These are phyloP conservation scores for Capreolus pygargus DNA, from an alignment of 2,113 vertebrate species.

Conservation along the genomic window DNA sequence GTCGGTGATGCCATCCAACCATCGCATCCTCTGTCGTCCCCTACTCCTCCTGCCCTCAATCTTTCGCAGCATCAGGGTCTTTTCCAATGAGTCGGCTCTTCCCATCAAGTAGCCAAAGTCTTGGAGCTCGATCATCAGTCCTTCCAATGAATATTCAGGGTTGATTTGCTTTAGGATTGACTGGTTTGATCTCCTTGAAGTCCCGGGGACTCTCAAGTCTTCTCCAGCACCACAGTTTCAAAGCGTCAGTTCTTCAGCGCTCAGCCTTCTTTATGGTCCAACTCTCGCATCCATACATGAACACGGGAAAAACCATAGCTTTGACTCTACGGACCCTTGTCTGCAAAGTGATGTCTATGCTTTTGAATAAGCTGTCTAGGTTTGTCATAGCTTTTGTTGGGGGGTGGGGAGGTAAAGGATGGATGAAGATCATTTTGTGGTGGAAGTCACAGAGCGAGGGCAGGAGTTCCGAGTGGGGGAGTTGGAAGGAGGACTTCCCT, in stretches of 20 bases:
- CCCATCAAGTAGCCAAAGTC: neutral
- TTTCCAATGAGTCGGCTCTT: neutral
- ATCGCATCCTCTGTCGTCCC: neutral
- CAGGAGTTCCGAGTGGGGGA: fast-evolving
- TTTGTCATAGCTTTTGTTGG: no score
- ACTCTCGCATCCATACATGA: neutral
- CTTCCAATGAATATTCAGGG: neutral
- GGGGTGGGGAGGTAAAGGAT: neutral
- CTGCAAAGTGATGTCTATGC: no score
- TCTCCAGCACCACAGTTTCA: neutral
- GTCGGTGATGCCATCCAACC: neutral
- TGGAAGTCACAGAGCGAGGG: neutral
- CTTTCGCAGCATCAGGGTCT: neutral
- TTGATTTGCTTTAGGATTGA: neutral
- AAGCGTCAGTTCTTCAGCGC: neutral
- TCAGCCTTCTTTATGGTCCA: neutral
- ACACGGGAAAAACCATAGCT: no score
- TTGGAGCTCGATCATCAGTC: neutral
- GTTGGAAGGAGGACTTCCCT: neutral
- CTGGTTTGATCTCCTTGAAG: neutral
- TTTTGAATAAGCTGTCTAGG: no score
- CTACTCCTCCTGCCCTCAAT: neutral
- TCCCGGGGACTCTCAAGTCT: neutral
- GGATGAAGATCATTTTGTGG: fast-evolving
- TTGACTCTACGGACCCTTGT: no score